phyloP scores from a whole-genome alignment of 2,113 vertebrate species.

The Leptobrachium ailaonicum region DNA sequence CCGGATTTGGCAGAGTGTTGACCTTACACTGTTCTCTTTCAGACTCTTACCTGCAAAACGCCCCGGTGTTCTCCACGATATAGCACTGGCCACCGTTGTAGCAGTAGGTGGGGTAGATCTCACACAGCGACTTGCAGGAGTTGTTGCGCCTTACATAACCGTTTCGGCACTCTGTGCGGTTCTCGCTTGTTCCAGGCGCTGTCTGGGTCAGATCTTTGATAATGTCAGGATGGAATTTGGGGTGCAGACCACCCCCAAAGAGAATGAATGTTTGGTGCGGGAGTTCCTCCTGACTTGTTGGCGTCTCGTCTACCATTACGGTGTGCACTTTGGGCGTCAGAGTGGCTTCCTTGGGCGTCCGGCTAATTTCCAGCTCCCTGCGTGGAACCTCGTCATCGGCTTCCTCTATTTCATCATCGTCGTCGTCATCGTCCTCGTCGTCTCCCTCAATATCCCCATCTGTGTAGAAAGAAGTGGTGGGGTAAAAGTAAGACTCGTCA shows the following conservation, averaged over 20 bases:
- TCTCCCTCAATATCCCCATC: constrained; percentile 70
- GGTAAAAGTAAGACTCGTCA: constrained; percentile 78
- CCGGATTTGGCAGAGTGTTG: no score
- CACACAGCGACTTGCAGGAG: constrained; percentile 87
- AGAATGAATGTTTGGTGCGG: constrained; percentile 53
- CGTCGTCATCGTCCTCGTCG: constrained; percentile 59
- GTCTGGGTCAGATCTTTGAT: constrained; percentile 50
- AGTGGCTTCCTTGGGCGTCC: constrained; percentile 51
- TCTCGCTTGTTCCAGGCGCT: constrained; percentile 42
- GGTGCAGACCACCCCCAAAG: constrained; percentile 41
- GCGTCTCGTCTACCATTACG: constrained; percentile 36
- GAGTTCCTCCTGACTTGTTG: constrained; percentile 52
- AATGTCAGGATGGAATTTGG: constrained; percentile 51
- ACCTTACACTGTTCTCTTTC: no score
- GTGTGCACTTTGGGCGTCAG: constrained; percentile 58
- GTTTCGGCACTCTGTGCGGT: constrained; percentile 73
- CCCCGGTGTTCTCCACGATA: constrained; percentile 82
- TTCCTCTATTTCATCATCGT: constrained; percentile 47
- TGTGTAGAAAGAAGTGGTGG: constrained; percentile 80
- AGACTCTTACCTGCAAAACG: constrained; percentile 87
- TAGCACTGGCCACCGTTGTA: constrained; percentile 95
- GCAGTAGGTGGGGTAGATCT: constrained; percentile 86
- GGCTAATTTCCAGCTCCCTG: constrained; percentile 58
- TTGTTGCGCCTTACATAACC: constrained; percentile 81
- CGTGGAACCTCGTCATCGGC: constrained; percentile 49